Conservation (phyloP, 2,888 invertebrate species). For the Trachelus stipa region DNA sequence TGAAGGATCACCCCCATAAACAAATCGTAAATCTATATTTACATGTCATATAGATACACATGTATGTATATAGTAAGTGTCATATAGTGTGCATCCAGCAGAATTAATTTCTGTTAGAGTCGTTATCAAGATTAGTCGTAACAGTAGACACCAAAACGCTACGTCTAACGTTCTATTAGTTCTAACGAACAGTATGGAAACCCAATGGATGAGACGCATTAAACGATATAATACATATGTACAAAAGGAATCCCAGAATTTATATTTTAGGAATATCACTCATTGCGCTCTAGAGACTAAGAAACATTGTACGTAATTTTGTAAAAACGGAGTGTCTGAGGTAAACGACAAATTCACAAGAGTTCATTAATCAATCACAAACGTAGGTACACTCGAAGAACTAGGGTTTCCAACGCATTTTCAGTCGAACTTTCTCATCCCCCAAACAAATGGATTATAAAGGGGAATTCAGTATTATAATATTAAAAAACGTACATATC, state of each 20-base stretch:
- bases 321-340: neutral
- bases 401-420: constrained; percentile 21
- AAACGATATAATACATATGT: constrained; percentile 27
- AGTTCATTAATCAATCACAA: neutral
- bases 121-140: constrained; percentile 49
- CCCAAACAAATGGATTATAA: constrained; percentile 17
- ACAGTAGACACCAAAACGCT: constrained; percentile 58
- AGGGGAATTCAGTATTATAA: constrained; percentile 24
- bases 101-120: constrained; percentile 49
- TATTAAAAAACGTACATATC: neutral
- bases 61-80: neutral
- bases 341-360: neutral
- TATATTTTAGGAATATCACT: neutral
- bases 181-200: constrained; percentile 40
- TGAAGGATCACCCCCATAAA: neutral
- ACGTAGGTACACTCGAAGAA: neutral
- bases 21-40: neutral
- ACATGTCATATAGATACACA: neutral
- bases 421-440: constrained; percentile 9
- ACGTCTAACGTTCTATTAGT: constrained; percentile 51
- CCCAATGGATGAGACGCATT: constrained; percentile 34
- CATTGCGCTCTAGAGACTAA: constrained; percentile 29
- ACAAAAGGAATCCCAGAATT: neutral
- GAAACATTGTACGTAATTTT: constrained; percentile 24
- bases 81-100: constrained; percentile 35